Percentiles rank a stretch among this genome's conserved stretches.
Conservation (phyloP, 2,797 vertebrate genomes). For the Epinephelus awoara region DNA sequence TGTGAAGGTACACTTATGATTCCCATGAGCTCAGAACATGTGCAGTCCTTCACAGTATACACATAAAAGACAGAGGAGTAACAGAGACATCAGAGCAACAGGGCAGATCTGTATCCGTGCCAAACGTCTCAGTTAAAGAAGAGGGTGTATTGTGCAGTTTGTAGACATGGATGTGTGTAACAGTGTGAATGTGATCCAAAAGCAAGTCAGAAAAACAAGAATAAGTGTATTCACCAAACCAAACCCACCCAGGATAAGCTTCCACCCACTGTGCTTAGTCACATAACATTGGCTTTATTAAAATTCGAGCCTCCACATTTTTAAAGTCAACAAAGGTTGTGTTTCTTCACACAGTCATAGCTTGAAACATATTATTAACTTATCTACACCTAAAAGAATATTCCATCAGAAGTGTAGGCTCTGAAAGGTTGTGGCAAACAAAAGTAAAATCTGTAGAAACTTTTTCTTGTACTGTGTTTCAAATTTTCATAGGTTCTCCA, state of each 20-base stretch:
- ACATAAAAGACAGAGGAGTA: not conserved
- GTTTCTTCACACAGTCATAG: constrained; percentile 19
- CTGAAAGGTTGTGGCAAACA: not conserved
- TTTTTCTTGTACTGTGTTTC: not conserved
- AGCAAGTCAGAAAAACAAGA: constrained; percentile 10
- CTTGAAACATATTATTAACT: constrained; percentile 3
- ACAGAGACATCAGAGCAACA: not conserved
- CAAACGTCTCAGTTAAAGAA: not conserved
- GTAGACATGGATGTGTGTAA: not conserved
- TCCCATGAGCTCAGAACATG: not conserved
- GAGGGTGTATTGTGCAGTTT: not conserved
- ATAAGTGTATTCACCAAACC: constrained; percentile 26
- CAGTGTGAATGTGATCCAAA: constrained; percentile 1
- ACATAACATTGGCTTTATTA: constrained; percentile 32
- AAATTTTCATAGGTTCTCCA: not conserved
- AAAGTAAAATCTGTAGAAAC: not conserved
- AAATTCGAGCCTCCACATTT: constrained; percentile 36
- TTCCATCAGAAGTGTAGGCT: not conserved
- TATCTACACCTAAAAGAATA: constrained; percentile 2
- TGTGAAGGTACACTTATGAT: constrained; percentile 14
- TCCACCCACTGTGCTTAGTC: constrained; percentile 41
- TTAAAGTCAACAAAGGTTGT: constrained; percentile 27
- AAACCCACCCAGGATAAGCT: constrained; percentile 28
- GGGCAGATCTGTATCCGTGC: not conserved
- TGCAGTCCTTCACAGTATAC: not conserved